These are phyloP conservation scores for Drosophila mayri DNA, from an alignment of 1,140 invertebrate species.

Conservation along the genomic window DNA sequence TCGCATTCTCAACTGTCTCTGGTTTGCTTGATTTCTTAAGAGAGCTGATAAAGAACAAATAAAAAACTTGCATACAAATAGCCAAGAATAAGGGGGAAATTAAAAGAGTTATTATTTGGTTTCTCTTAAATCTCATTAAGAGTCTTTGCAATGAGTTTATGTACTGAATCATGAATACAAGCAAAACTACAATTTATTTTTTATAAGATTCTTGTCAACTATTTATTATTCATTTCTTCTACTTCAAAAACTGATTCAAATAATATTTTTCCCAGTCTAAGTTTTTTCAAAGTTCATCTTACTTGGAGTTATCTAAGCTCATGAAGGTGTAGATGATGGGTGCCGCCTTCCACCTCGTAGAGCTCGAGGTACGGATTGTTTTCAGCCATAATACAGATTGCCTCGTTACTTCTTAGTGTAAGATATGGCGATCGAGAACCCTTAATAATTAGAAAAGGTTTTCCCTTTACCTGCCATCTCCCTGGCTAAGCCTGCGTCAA, in stretches of 20 bases:
- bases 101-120: background rate
- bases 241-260: background rate
- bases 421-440: slow-evolving; percentile 34
- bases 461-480: slow-evolving; percentile 58
- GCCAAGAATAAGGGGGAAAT: background rate
- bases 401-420: slow-evolving; percentile 47
- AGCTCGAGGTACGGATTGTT: slow-evolving; percentile 87
- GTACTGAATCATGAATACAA: background rate
- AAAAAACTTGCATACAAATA: background rate
- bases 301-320: no score
- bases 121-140: background rate
- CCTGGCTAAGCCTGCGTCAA: slow-evolving; percentile 8
- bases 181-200: no score
- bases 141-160: background rate
- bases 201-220: background rate
- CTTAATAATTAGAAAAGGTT: slow-evolving; percentile 71
- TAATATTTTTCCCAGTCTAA: no score
- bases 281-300: no score
- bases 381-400: slow-evolving; percentile 85
- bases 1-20: background rate
- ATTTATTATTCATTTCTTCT: background rate
- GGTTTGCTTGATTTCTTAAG: background rate
- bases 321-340: slow-evolving; percentile 89
- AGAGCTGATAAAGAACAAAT: background rate
- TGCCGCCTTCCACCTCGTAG: slow-evolving; percentile 84